These are phyloP conservation scores for Caretta caretta DNA, from an alignment of 2,113 vertebrate species.

Conservation along the genomic window DNA sequence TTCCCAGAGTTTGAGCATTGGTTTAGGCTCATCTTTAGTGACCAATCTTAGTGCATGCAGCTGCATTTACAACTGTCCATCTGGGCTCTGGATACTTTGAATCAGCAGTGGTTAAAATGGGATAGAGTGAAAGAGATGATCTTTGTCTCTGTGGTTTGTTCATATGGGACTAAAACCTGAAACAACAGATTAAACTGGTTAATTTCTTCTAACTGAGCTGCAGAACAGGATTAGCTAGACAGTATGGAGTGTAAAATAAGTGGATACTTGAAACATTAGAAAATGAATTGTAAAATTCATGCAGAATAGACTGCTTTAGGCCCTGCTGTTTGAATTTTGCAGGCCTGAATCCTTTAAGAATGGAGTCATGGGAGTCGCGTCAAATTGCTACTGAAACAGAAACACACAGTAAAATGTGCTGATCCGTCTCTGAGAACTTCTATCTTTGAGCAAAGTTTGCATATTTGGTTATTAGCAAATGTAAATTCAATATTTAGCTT, in stretches of 20 bases:
- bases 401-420: not conserved
- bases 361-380: not conserved
- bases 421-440: not conserved
- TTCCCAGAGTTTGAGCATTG: not conserved
- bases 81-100: not conserved
- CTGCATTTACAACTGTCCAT: not conserved
- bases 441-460: conserved; percentile 26
- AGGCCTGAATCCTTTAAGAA: not conserved
- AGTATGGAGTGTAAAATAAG: not conserved
- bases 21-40: not conserved
- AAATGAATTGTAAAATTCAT: not conserved
- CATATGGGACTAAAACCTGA: not conserved
- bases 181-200: not conserved
- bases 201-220: not conserved
- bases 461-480: conserved; percentile 9
- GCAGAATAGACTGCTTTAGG: not conserved
- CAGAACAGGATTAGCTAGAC: not conserved
- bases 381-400: not conserved
- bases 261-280: not conserved
- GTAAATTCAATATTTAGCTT: conserved; percentile 36
- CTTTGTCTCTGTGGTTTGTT: not conserved
- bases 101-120: not conserved
- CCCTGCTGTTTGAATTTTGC: not conserved
- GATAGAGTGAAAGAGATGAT: not conserved
- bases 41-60: not conserved